These are phyloP conservation scores for Eudiplozoon nipponicum DNA, from an alignment of 2,888 invertebrate genomes.

Conservation along the genomic window DNA sequence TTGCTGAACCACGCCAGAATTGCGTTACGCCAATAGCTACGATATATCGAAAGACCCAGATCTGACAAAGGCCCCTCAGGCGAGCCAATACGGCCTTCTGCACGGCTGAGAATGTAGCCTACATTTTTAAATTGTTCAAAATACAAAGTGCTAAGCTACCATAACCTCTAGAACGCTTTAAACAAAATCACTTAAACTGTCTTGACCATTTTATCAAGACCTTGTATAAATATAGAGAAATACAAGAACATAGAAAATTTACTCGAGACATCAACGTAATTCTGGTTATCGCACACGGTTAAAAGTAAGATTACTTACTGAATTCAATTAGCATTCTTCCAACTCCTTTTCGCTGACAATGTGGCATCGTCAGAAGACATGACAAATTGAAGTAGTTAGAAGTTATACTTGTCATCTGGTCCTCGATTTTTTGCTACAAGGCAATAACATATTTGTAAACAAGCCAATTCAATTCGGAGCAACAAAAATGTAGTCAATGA, in stretches of 20 bases:
- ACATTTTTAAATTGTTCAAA: conserved; percentile 19
- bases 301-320: conserved; percentile 51
- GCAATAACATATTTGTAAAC: no score
- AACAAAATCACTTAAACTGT: no score
- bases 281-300: no score
- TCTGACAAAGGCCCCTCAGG: conserved; percentile 92
- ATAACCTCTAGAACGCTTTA: no score
- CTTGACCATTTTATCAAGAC: no score
- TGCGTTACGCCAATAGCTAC: conserved; percentile 97
- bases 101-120: conserved; percentile 77
- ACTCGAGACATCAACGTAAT: conserved; percentile 9
- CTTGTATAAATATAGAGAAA: no score
- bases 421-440: conserved; percentile 10
- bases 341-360: conserved; percentile 77
- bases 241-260: background rate
- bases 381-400: conserved; percentile 99
- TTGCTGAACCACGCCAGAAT: no score
- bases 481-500: background rate
- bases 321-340: conserved; percentile 87
- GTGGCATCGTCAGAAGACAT: conserved; percentile 75
- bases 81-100: conserved; percentile 86
- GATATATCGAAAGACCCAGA: conserved; percentile 71
- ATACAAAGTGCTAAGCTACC: no score
- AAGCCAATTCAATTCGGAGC: no score
- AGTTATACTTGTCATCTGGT: conserved; percentile 12